phyloP scores from a whole-genome alignment of 1,140 invertebrate genomes.

The Macrobrachium rosenbergii region DNA sequence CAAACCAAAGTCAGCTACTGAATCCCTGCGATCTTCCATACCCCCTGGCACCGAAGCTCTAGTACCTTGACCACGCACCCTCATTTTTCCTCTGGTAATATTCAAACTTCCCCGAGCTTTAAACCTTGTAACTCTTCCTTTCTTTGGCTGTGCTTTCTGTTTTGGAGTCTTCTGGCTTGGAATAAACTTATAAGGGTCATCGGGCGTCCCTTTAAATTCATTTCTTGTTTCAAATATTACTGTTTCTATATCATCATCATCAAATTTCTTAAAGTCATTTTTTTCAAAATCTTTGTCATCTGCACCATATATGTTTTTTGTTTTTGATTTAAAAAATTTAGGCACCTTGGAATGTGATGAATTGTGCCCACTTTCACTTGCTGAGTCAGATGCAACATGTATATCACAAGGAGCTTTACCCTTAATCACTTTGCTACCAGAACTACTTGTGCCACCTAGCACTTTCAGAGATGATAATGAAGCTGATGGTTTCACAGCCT shows the following conservation, averaged over 20 bases:
- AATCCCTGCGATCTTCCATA: not conserved
- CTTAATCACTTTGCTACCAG: too few relatives aligned
- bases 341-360: not conserved
- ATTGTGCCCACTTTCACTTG: not conserved
- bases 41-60: not conserved
- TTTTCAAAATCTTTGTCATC: too few relatives aligned
- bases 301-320: not conserved
- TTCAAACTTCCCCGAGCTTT: not conserved
- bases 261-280: not conserved
- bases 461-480: too few relatives aligned
- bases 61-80: conserved; percentile 22
- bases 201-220: not conserved
- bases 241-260: not conserved
- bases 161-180: conserved; percentile 47
- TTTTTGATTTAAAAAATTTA: conserved; percentile 1
- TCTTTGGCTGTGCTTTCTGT: not conserved
- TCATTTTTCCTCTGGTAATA: not conserved
- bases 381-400: not conserved
- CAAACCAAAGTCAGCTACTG: not conserved
- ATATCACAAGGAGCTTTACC: not conserved
- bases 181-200: conserved; percentile 43
- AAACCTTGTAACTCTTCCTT: not conserved
- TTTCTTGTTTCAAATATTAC: not conserved
- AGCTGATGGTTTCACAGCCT: too few relatives aligned
- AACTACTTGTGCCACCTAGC: too few relatives aligned